Base-by-base conservation (phyloP, 1,140 invertebrate genomes). In the Eulimnadia texana region DNA sequence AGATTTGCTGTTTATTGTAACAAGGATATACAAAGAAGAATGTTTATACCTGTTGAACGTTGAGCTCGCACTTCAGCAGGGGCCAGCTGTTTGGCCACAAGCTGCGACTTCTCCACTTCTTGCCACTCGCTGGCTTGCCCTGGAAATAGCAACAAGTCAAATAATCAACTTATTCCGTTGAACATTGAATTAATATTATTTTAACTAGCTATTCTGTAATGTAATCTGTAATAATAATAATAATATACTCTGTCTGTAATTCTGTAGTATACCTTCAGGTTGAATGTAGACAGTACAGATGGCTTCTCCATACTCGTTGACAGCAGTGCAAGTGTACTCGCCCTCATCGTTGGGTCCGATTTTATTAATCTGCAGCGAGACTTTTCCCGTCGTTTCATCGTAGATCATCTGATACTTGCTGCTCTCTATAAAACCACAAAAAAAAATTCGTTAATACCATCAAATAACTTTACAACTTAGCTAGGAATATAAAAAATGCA, bases 271-370 rank as follows among this genome's bases (percentile, higher is more conserved):
- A 42, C 88, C 88, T 76, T 93, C 90, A 16, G 90, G 89, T 71
- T 92, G 88, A 68, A 95, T 93, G 69, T 85, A 90, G n/a, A 93
- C 90, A 49, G 90, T 92, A 72, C 91, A 93, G 67, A 93, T 90
- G 22, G 90, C 90, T 77, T 93, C 90, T 60, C 93, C 93, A 68
- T 88, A 92, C 69, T 89, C 84, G 72, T 97, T 97, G 62, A 85
- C 81, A 10, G 93, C 92, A 59, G 85, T 90, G 72, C 93, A 95
- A 1, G 89, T 93, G 72, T 96, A 96, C 74, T 96, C 91, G 62
- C 93, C 93, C 72, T 93, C 90, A 73, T 97, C 93, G 29, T 91
- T 90, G 24, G 90, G 88, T 59, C 88, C 88, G 62, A 95, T 91
- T 68, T 87, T 82, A 71, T 87, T 88, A 67, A 98, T 96, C 60